Base-by-base conservation (phyloP, 2,113 vertebrate species). In the Sinocyclocheilus anshuiensis region DNA sequence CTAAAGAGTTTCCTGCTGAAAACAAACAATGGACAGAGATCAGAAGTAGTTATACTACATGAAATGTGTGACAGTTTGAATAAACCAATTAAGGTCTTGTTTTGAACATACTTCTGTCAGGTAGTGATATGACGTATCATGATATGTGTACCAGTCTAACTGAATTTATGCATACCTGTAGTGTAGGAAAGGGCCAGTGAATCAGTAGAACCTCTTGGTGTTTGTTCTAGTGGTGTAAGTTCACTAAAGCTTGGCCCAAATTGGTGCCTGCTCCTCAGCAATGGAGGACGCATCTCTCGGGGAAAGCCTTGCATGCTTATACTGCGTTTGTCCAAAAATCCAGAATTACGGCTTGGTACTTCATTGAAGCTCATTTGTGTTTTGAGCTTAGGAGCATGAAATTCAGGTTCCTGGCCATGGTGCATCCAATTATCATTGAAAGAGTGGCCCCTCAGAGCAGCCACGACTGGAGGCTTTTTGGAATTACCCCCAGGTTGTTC, bases 351-450 rank as follows among this genome's bases (percentile, higher is more conserved):
- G 85, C 94, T 97, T 81, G 97, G 95, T 86, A 96, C 93, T 75
- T 98, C 97, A 0, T 95, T 97, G 90, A 97, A 97, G 92, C 97
- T 98, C 93, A 97, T 97, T 91, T 99, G 98, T 0, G 94, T 97
- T 59, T 95, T 93, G 86, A 97, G 94, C 90, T 97, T 96, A 13
- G 96, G 96, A 0, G 96, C 94, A 88, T 96, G 97, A 88, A 96
- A 98, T 88, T 98, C 96, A 6, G 89, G 33, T 67, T 97, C 97
- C 18, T 95, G 93, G 87, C 93, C 94, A 61, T 96, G 96, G 84
- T 97, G 96, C 90, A 96, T 94, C 95, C 98, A 98, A 84, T 94
- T 95, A 85, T 98, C 95, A 90, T 96, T 99, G 87, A 97, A 89
- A 0, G 97, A 93, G 0, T 97, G 97, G 13, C 96, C 95, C 91